A percentile compares a stretch with the other conserved stretches of the same genome.
These are phyloP conservation scores for Adelges cooleyi DNA, from an alignment of 1,140 invertebrate species.

Conservation along the genomic window DNA sequence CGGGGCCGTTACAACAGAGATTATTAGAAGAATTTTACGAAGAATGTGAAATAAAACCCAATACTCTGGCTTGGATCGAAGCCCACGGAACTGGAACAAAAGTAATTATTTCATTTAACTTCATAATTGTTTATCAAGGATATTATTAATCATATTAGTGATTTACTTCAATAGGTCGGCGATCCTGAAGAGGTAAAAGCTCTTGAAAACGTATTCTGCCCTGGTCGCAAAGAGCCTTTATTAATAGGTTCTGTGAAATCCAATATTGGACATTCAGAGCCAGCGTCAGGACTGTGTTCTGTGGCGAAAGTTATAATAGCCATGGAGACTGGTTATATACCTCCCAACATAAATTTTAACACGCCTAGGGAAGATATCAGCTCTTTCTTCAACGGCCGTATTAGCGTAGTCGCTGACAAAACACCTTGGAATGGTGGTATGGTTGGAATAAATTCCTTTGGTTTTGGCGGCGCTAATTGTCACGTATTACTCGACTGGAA, in stretches of 20 bases:
- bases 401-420: slow-evolving; percentile 51
- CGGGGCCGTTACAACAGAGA: slow-evolving; percentile 63
- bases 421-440: slow-evolving; percentile 49
- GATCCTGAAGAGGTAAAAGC: slow-evolving; percentile 82
- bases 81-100: slow-evolving; percentile 71
- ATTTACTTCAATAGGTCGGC: slow-evolving; percentile 47
- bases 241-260: slow-evolving; percentile 84
- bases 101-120: too few relatives aligned
- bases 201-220: slow-evolving; percentile 71
- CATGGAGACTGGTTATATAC: slow-evolving; percentile 55
- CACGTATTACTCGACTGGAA: slow-evolving; percentile 53
- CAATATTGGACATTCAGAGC: slow-evolving; percentile 86
- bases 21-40: slow-evolving; percentile 74
- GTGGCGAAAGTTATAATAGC: slow-evolving; percentile 63
- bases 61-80: slow-evolving; percentile 66
- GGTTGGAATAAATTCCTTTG: slow-evolving; percentile 49
- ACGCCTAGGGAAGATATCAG: slow-evolving; percentile 54
- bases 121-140: not conserved
- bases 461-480: slow-evolving; percentile 52
- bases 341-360: slow-evolving; percentile 60
- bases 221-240: slow-evolving; percentile 53
- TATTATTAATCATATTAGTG: too few relatives aligned
- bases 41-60: slow-evolving; percentile 66
- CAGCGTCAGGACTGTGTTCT: slow-evolving; percentile 74
- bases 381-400: slow-evolving; percentile 50